phyloP scores from a whole-genome alignment of 1,140 invertebrate genomes.

The Lasioglossum baleicum region DNA sequence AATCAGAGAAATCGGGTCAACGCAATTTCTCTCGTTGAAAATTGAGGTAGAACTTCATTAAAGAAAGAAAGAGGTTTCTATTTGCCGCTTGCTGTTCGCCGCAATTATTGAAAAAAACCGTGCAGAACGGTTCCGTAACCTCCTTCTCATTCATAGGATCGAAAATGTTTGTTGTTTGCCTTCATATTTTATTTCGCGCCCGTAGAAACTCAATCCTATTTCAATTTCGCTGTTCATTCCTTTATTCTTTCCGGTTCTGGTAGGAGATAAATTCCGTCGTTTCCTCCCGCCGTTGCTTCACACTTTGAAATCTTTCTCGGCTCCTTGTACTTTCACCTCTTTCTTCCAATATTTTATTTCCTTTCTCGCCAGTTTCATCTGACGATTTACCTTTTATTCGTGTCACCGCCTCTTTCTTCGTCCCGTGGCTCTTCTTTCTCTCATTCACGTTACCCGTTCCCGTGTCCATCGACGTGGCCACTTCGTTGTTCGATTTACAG shows the following conservation, averaged over 20 bases:
- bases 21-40: no score
- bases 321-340: constrained; percentile 12
- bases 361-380: constrained; percentile 19
- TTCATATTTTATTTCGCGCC: not conserved
- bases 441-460: constrained; percentile 2
- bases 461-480: not conserved
- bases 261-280: constrained; percentile 18
- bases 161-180: not conserved
- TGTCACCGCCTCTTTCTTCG: not conserved
- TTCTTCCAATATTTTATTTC: constrained; percentile 19
- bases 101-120: no score
- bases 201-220: not conserved
- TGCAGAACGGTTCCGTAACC: not conserved
- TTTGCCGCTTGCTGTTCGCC: no score
- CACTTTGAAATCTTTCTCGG: constrained; percentile 28
- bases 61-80: no score
- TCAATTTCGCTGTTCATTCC: constrained; percentile 8
- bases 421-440: not conserved
- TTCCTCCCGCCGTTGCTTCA: not conserved
- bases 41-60: no score
- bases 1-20: no score
- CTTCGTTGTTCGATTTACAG: constrained; percentile 9
- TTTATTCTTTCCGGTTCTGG: not conserved
- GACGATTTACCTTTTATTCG: constrained; percentile 29
- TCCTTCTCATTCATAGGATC: not conserved